These are phyloP conservation scores for Tangara arthus DNA, from an alignment of 2,797 vertebrate species.

Conservation along the genomic window DNA sequence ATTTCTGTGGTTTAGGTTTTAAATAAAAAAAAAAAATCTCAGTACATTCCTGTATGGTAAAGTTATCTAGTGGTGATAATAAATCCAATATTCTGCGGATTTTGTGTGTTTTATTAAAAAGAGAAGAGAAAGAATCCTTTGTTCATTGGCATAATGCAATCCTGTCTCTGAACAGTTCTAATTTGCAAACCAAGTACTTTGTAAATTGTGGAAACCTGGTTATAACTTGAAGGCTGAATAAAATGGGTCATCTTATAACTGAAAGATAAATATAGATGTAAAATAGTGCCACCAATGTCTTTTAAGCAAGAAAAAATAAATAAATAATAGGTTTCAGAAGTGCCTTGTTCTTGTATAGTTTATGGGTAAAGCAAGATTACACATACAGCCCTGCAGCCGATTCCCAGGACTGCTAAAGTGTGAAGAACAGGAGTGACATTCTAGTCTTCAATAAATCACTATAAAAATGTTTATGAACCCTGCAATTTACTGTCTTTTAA, in stretches of 20 bases:
- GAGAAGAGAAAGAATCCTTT: slow-evolving; percentile 61
- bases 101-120: slow-evolving; percentile 33
- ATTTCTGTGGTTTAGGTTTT: slow-evolving; percentile 18
- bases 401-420: slow-evolving; percentile 79
- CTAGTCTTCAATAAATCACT: slow-evolving; percentile 79
- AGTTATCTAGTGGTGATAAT: slow-evolving; percentile 49
- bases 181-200: slow-evolving; percentile 69
- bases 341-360: slow-evolving; percentile 68
- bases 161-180: slow-evolving; percentile 49
- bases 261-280: slow-evolving; percentile 65
- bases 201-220: slow-evolving; percentile 61
- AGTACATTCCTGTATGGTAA: slow-evolving; percentile 33
- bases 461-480: slow-evolving; percentile 84
- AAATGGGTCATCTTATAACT: slow-evolving; percentile 66
- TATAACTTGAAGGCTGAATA: slow-evolving; percentile 67
- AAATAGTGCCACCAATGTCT: slow-evolving; percentile 49
- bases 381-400: slow-evolving; percentile 65
- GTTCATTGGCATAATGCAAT: slow-evolving; percentile 48
- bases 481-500: slow-evolving; percentile 83
- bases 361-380: slow-evolving; percentile 71
- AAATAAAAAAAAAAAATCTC: not conserved
- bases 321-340: slow-evolving; percentile 49
- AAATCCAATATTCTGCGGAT: slow-evolving; percentile 55
- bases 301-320: slow-evolving; percentile 48
- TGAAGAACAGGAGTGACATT: slow-evolving; percentile 79